These are phyloP conservation scores for Drosophila eohydei DNA, from an alignment of 2,888 invertebrate species.

Conservation along the genomic window DNA sequence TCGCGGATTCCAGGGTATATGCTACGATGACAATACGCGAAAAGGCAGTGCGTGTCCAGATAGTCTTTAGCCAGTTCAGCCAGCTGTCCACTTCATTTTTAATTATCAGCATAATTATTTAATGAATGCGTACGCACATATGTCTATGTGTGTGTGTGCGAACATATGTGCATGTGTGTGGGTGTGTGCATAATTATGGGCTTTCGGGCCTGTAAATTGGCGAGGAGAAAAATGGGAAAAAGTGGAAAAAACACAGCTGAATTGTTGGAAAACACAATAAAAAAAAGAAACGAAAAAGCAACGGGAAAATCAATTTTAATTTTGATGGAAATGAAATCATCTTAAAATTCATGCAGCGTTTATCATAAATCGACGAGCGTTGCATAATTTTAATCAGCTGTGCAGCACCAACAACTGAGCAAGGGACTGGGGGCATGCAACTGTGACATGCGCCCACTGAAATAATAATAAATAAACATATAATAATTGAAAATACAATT, in stretches of 20 bases:
- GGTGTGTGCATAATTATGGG: slow-evolving; percentile 70
- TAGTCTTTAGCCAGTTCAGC: slow-evolving; percentile 29
- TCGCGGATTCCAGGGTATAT: slow-evolving; percentile 46
- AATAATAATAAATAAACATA: slow-evolving; percentile 79
- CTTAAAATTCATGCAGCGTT: slow-evolving; percentile 74
- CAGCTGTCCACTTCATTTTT: slow-evolving; percentile 63
- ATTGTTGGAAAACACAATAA: background rate
- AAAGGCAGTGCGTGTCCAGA: slow-evolving; percentile 6
- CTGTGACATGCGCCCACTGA: slow-evolving; percentile 28
- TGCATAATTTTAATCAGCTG: slow-evolving; percentile 74
- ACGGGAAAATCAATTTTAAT: slow-evolving; percentile 70
- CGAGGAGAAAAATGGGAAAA: slow-evolving; percentile 37
- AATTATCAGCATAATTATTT: slow-evolving; percentile 77
- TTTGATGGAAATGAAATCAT: slow-evolving; percentile 74
- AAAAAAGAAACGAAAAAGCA: slow-evolving; percentile 6
- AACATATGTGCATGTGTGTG: slow-evolving; percentile 40
- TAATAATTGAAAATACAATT: slow-evolving; percentile 80
- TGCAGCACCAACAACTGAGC: slow-evolving; percentile 31
- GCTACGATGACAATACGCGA: slow-evolving; percentile 40
- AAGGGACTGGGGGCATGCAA: background rate
- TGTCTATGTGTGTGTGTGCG: slow-evolving; percentile 15
- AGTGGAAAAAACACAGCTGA: slow-evolving; percentile 7
- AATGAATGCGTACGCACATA: slow-evolving; percentile 55
- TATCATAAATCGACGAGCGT: slow-evolving; percentile 68
- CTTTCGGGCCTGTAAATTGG: slow-evolving; percentile 53